These are phyloP conservation scores for Helicoverpa assulta DNA, from an alignment of 2,888 invertebrate species.

Conservation along the genomic window DNA sequence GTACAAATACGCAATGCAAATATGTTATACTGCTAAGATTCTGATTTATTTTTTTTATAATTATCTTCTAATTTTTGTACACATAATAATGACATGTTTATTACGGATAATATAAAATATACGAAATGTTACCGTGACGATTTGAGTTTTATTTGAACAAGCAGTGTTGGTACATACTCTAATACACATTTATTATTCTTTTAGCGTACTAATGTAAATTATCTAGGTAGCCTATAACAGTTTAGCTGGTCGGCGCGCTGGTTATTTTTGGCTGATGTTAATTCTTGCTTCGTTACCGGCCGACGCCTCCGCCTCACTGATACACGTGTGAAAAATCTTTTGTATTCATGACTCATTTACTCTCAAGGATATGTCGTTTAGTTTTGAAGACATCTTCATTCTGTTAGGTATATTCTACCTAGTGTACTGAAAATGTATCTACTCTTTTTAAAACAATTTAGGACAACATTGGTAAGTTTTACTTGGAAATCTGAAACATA, in stretches of 20 bases:
- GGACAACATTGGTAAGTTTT: too few relatives aligned
- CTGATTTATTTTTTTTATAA: background rate
- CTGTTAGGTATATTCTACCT: too few relatives aligned
- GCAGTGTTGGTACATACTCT: too few relatives aligned
- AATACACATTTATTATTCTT: constrained; percentile 29
- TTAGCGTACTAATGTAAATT: constrained; percentile 34
- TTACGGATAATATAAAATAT: constrained; percentile 44
- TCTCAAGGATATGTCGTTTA: background rate
- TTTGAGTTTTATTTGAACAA: constrained; percentile 34
- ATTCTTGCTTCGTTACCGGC: constrained; percentile 5
- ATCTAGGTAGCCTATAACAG: background rate
- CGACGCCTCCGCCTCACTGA: background rate
- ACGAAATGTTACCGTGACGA: constrained; percentile 41
- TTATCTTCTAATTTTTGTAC: constrained; percentile 6
- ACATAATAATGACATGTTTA: constrained; percentile 37
- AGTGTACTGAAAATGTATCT: too few relatives aligned
- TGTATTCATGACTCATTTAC: constrained; percentile 22
- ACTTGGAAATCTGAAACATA: too few relatives aligned
- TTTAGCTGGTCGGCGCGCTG: constrained; percentile 22
- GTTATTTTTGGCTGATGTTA: constrained; percentile 28
- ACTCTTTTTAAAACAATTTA: too few relatives aligned
- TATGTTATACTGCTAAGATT: constrained; percentile 17
- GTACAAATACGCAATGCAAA: background rate
- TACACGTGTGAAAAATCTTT: background rate
- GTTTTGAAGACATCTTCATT: background rate